phyloP scores from a whole-genome alignment of 1,140 invertebrate genomes.

The Copidosoma floridanum region DNA sequence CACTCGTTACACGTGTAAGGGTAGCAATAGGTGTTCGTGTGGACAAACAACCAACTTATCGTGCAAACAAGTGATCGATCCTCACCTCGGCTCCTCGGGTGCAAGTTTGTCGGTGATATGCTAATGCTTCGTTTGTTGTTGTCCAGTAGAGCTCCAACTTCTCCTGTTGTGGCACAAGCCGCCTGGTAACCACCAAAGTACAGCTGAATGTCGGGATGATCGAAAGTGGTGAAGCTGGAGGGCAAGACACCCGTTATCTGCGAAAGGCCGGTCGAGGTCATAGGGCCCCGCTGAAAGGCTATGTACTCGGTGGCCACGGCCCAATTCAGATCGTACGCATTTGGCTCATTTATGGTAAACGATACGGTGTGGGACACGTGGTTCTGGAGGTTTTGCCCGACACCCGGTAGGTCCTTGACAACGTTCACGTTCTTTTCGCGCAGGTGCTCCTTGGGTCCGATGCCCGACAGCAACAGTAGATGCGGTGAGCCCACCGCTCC shows the following conservation, averaged over 20 bases:
- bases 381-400: constrained; percentile 75
- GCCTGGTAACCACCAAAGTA: constrained; percentile 70
- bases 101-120: constrained; percentile 54
- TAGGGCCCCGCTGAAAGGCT: constrained; percentile 59
- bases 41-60: too few species aligned
- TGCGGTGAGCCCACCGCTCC: constrained; percentile 67
- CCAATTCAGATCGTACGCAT: constrained; percentile 64
- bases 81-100: constrained; percentile 59
- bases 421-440: constrained; percentile 49
- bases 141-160: constrained; percentile 55
- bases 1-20: too few species aligned
- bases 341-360: constrained; percentile 56
- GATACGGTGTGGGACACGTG: constrained; percentile 64
- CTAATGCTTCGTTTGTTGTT: constrained; percentile 60
- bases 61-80: too few species aligned
- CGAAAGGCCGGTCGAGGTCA: constrained; percentile 63
- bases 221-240: constrained; percentile 58
- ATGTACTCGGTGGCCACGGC: constrained; percentile 63
- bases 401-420: constrained; percentile 68
- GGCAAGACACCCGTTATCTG: constrained; percentile 65
- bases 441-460: constrained; percentile 66
- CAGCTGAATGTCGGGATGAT: constrained; percentile 66
- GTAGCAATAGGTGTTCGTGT: too few species aligned
- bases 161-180: constrained; percentile 60
- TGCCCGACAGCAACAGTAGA: constrained; percentile 68